These are phyloP conservation scores for Polypterus senegalus DNA, from an alignment of 2,113 vertebrate species.

Conservation along the genomic window DNA sequence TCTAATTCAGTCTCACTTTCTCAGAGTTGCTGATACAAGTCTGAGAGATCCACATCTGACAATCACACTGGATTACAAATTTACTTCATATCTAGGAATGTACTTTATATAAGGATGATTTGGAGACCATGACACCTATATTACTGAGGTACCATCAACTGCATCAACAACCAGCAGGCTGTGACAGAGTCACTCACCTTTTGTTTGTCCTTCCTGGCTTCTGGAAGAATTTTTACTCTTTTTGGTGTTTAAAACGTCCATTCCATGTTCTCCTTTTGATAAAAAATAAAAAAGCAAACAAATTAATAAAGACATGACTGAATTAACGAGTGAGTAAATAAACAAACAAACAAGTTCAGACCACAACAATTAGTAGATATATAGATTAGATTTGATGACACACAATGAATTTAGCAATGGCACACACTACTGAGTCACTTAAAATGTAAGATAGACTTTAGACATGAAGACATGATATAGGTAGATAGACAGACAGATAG, in stretches of 20 bases:
- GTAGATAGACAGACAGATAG: no score
- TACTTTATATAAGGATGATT: no score
- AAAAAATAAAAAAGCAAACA: slow-evolving; percentile 15
- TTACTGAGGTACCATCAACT: no score
- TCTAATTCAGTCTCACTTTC: no score
- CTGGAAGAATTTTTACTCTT: slow-evolving; percentile 27
- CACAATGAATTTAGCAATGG: neutral
- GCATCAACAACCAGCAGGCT: neutral
- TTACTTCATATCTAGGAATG: no score
- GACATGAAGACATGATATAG: neutral
- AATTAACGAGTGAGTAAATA: neutral
- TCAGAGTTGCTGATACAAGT: no score
- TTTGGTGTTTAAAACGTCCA: slow-evolving; percentile 34
- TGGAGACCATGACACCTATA: no score
- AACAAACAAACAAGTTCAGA: no score
- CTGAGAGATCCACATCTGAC: no score
- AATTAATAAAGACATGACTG: neutral
- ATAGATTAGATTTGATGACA: neutral
- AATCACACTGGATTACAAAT: no score
- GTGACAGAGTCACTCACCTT: slow-evolving; percentile 30
- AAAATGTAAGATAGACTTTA: neutral
- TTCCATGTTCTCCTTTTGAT: slow-evolving; percentile 30
- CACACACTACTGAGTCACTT: neutral
- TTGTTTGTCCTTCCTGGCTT: slow-evolving; percentile 20
- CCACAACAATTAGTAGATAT: no score